Evolutionary conservation across 1,140 invertebrate genomes (phyloP).

Genomic region (Zaprionus vittiger): DNA sequence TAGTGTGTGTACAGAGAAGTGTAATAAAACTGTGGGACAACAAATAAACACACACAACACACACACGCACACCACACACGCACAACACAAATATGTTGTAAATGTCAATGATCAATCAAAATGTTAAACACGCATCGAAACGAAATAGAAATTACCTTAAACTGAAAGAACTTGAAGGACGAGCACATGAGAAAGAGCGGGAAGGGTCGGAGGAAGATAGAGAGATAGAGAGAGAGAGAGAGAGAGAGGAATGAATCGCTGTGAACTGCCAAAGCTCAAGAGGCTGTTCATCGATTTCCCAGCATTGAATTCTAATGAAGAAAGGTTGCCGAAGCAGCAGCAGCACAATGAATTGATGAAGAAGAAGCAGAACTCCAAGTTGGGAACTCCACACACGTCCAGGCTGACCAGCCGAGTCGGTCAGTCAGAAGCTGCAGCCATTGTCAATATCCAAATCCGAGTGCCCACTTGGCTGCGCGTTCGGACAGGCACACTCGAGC

Average conservation of each 20-base stretch:
- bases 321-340: constrained; percentile 38
- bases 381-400: background rate
- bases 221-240: background rate
- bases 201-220: background rate
- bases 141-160: constrained; percentile 33
- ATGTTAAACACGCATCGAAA: constrained; percentile 58
- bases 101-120: constrained; percentile 83
- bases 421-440: constrained; percentile 53
- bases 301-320: constrained; percentile 74
- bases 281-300: constrained; percentile 65
- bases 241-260: constrained; percentile 11
- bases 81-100: constrained; percentile 78
- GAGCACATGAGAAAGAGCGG: background rate
- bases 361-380: background rate
- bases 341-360: constrained; percentile 23
- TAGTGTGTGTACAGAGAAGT: constrained; percentile 41
- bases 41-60: constrained; percentile 33
- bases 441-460: constrained; percentile 77
- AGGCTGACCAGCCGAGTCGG: background rate
- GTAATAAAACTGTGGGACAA: constrained; percentile 65
- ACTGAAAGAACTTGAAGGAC: constrained; percentile 5
- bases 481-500: constrained; percentile 74
- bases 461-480: constrained; percentile 75
- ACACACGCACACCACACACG: constrained; percentile 27
- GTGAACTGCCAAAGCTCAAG: constrained; percentile 53